Percentiles rank a stretch among this genome's conserved stretches.
These are phyloP conservation scores for Neoniphon sammara DNA, from an alignment of 2,797 vertebrate genomes.

Conservation along the genomic window DNA sequence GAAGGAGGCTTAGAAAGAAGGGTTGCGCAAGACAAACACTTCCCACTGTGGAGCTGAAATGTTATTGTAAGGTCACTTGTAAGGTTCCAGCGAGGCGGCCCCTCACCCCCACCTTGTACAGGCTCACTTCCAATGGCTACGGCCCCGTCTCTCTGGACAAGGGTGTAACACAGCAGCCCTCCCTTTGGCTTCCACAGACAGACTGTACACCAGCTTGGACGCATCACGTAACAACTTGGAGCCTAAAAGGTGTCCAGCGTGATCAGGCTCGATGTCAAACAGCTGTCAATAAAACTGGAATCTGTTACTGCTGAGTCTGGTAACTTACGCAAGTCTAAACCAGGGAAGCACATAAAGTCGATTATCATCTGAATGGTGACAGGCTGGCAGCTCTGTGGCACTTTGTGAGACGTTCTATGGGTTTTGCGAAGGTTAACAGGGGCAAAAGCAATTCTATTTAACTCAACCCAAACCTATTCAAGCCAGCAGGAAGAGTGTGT, in stretches of 20 bases:
- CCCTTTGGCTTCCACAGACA: neutral
- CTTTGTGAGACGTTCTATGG: slow-evolving; percentile 55
- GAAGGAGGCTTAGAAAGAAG: slow-evolving; percentile 61
- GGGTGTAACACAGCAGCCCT: slow-evolving; percentile 59
- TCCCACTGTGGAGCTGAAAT: slow-evolving; percentile 77
- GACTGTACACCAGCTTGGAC: neutral
- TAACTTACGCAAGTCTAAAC: slow-evolving; percentile 49
- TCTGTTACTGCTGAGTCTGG: slow-evolving; percentile 31
- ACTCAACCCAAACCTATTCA: slow-evolving; percentile 70
- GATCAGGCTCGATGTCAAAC: slow-evolving; percentile 57
- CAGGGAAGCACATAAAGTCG: slow-evolving; percentile 37
- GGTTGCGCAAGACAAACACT: slow-evolving; percentile 76
- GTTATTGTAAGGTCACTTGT: slow-evolving; percentile 79
- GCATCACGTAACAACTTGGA: slow-evolving; percentile 6
- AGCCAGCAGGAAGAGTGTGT: slow-evolving; percentile 77
- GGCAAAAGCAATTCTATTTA: slow-evolving; percentile 76
- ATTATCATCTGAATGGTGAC: slow-evolving; percentile 74
- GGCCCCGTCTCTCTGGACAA: slow-evolving; percentile 32
- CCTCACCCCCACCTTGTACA: slow-evolving; percentile 65
- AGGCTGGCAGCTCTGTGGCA: slow-evolving; percentile 52
- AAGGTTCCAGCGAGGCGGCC: slow-evolving; percentile 69
- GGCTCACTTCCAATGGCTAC: slow-evolving; percentile 35
- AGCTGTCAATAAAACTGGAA: slow-evolving; percentile 56
- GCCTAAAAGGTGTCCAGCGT: slow-evolving; percentile 43
- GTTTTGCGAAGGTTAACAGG: slow-evolving; percentile 67